Evolutionary conservation across 1,140 invertebrate species (phyloP).

Genomic region (Trinorchestia longiramus): DNA sequence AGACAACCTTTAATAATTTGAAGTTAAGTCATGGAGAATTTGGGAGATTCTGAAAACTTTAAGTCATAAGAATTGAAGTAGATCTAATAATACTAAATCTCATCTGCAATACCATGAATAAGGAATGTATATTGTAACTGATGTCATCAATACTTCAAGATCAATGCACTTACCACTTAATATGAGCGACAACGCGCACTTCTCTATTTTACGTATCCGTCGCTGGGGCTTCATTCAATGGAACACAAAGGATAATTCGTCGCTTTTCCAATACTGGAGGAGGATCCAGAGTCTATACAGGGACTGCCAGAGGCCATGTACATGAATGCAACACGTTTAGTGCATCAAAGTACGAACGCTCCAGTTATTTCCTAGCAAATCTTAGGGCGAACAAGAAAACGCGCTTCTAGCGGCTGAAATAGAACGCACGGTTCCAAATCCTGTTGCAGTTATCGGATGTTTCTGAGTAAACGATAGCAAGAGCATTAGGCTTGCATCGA

Average conservation of each 20-base stretch:
- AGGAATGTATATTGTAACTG: not conserved
- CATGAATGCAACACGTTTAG: slow-evolving; percentile 15
- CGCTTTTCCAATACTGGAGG: not conserved
- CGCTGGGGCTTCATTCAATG: not conserved
- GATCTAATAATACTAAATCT: not conserved
- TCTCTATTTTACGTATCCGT: not conserved
- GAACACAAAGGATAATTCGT: not conserved
- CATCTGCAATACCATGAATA: not conserved
- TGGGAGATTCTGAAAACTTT: not conserved
- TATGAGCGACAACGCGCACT: not conserved
- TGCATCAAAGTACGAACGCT: not conserved
- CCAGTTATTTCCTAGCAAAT: not conserved
- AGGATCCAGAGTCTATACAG: not conserved
- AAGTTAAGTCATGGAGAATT: not conserved
- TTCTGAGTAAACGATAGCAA: not conserved
- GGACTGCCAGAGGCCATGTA: not conserved
- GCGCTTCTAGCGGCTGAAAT: not conserved
- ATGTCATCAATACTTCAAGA: not conserved
- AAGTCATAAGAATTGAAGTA: not conserved
- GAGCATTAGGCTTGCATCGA: slow-evolving; percentile 36
- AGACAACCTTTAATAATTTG: too few relatives aligned
- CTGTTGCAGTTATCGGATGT: not conserved
- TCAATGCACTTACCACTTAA: not conserved
- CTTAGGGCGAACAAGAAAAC: slow-evolving; percentile 21
- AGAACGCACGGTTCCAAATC: slow-evolving; percentile 7